These are phyloP conservation scores for Clarias magur DNA, from an alignment of 2,113 vertebrate genomes.

Conservation along the genomic window DNA sequence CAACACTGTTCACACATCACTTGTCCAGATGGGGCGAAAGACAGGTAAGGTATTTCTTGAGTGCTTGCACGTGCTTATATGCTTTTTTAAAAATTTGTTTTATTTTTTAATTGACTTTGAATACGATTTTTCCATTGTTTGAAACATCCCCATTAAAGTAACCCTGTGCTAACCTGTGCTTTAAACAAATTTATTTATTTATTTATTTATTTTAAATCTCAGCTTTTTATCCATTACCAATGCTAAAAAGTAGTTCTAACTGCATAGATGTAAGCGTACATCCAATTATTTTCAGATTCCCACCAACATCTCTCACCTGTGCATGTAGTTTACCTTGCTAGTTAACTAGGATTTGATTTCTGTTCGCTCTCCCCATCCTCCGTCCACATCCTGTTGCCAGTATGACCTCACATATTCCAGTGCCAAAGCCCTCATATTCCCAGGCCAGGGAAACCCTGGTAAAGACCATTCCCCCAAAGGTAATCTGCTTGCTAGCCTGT, in stretches of 20 bases:
- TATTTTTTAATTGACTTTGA: background rate
- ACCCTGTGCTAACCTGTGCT: background rate
- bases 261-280: slow-evolving; percentile 7
- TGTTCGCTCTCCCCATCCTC: slow-evolving; percentile 1
- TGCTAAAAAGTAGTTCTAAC: background rate
- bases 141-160: background rate
- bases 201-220: background rate
- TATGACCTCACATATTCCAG: slow-evolving; percentile 61
- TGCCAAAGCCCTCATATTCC: slow-evolving; percentile 75
- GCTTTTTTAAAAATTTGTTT: background rate
- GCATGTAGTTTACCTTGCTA: slow-evolving; percentile 31
- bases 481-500: slow-evolving; percentile 78
- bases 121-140: background rate
- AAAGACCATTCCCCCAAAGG: slow-evolving; percentile 71
- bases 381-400: background rate
- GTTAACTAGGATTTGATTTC: background rate
- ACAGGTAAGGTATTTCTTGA: slow-evolving; percentile 23
- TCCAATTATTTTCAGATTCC: background rate
- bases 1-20: background rate
- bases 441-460: slow-evolving; percentile 78
- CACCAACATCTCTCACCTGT: background rate
- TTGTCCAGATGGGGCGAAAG: background rate
- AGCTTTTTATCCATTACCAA: background rate
- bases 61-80: background rate
- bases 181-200: background rate